Evolutionary conservation across 2,797 vertebrate genomes (phyloP), one percentile per base, ranked within the genome.

Genomic region (Helostoma temminkii): DNA sequence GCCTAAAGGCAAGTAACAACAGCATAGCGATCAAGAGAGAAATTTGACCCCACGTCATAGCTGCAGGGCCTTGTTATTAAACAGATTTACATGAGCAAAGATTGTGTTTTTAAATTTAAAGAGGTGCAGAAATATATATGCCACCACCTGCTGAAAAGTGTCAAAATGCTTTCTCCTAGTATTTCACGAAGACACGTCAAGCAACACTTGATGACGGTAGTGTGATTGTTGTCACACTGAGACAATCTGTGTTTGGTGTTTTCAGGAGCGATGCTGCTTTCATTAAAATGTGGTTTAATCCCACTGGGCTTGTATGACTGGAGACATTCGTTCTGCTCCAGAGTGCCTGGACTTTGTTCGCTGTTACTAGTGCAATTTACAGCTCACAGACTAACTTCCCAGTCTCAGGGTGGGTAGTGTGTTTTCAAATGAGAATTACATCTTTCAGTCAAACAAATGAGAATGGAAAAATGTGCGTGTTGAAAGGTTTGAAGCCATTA

Each of bases 371-470:
- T 53, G 66, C 53, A 37, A 76, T 78, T 56, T 77, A 59, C 32
- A 47, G 37, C 39, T 75, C 42, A 53, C 2, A 3, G 46, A 70
- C 28, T 50, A 56, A 46, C 47, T 62, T 74, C 70, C 65, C 15
- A 48, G 49, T 67, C 66, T 78, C 32, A 43, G 41, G 14, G 25
- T 18, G 41, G 71, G 63, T 18, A 42, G 50, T 76, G 70, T 71
- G 54, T 28, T 57, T 56, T 76, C 16, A 64, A 52, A 61, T 57
- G 56, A 24, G 36, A 18, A 25, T 61, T 79, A 34, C 48, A 56
- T 46, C 58, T 50, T 47, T 71, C 36, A 71, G 49, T 39, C 34
- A 53, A 56, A 30, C n/a, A n/a, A n/a, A n/a, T n/a, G n/a, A n/a
- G n/a, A n/a, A n/a, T n/a, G n/a, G 22, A 37, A 15, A 78, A 8